Evolutionary conservation across 2,113 vertebrate genomes (phyloP).

Genomic region (Elephas maximus): DNA sequence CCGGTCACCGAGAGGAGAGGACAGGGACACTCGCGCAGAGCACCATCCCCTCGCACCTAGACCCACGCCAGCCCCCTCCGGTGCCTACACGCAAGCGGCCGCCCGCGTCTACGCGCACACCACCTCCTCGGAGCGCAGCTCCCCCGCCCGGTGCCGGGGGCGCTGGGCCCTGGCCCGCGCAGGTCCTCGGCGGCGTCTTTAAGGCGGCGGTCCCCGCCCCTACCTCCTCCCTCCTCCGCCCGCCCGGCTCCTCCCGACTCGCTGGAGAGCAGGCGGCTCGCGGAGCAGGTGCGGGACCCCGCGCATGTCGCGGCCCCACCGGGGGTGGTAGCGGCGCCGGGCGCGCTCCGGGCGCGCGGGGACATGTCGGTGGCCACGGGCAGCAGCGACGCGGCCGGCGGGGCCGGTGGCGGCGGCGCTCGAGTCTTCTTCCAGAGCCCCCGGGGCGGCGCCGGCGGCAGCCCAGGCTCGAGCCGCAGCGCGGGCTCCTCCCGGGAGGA

Average conservation of each 20-base stretch:
- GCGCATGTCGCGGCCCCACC: constrained; percentile 59
- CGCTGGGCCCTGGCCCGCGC: not conserved
- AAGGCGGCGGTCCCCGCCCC: constrained; percentile 76
- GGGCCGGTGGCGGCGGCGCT: constrained; percentile 80
- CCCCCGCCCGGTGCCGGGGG: not conserved
- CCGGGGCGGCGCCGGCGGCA: constrained; percentile 88
- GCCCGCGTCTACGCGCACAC: not conserved
- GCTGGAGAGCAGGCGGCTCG: not conserved
- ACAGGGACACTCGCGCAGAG: not conserved
- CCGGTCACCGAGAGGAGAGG: not conserved
- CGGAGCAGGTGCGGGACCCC: constrained; percentile 76
- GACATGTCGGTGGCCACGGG: constrained; percentile 86
- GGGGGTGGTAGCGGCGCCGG: constrained; percentile 60
- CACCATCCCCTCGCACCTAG: not conserved
- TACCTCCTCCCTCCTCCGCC: not conserved
- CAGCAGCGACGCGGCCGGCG: constrained; percentile 85
- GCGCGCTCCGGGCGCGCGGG: constrained; percentile 72
- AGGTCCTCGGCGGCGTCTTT: constrained; percentile 65
- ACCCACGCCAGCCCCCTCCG: not conserved
- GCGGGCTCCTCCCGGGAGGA: constrained; percentile 88
- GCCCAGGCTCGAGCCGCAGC: constrained; percentile 63
- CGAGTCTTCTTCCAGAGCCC: constrained; percentile 96
- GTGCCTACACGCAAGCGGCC: accelerated
- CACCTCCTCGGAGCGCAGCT: not conserved
- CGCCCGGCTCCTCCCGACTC: not conserved